Conservation (phyloP, 1,140 invertebrate genomes). For the Pomacea maculata region DNA sequence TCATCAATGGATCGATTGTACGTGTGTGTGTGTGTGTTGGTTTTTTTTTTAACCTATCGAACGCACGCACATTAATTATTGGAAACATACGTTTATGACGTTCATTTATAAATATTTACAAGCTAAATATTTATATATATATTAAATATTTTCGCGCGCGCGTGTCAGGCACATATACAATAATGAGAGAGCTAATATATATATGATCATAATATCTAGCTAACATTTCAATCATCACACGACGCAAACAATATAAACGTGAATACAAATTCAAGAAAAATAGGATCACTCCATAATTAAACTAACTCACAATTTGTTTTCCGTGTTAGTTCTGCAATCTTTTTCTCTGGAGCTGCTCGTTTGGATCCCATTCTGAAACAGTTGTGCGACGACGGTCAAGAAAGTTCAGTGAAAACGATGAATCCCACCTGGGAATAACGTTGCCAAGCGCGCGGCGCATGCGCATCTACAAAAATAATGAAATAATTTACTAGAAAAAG, state of each 20-base stretch:
- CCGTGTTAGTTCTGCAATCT: slow-evolving; percentile 30
- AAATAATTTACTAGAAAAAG: background rate
- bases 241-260: too few relatives aligned
- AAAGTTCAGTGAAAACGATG: too few relatives aligned
- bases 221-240: background rate
- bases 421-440: background rate
- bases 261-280: background rate
- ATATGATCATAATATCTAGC: background rate
- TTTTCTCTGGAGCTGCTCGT: slow-evolving; percentile 32
- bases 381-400: background rate
- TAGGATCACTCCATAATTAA: background rate
- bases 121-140: too few relatives aligned
- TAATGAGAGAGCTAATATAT: too few relatives aligned
- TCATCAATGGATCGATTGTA: too few relatives aligned
- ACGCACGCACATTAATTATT: too few relatives aligned
- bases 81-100: too few relatives aligned
- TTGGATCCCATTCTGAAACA: slow-evolving; percentile 24
- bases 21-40: too few relatives aligned
- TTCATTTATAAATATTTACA: too few relatives aligned
- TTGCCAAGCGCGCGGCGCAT: background rate
- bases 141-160: too few relatives aligned
- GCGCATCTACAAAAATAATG: background rate
- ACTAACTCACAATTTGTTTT: slow-evolving; percentile 28
- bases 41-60: too few relatives aligned
- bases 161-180: background rate